Evolutionary conservation across 92 coral and sea anemone species (phyloP).

Genomic region (Siderastrea siderea): DNA sequence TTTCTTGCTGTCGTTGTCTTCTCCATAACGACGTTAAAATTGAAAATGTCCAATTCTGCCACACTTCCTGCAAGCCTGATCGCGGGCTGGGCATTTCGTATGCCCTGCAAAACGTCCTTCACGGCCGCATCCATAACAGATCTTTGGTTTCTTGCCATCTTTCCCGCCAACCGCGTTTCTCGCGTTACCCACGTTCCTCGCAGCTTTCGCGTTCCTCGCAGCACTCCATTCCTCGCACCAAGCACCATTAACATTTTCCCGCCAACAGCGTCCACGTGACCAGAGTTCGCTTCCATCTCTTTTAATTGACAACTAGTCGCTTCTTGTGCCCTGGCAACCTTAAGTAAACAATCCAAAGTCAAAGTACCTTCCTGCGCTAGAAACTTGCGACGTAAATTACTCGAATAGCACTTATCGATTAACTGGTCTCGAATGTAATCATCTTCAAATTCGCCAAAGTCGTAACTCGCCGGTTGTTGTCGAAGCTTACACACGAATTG

Average conservation of each 20-base stretch:
- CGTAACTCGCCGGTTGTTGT: too few species aligned
- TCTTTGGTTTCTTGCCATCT: background rate
- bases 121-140: background rate
- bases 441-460: background rate
- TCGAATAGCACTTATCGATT: slow-evolving; percentile 40
- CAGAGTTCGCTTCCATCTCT: background rate
- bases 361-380: slow-evolving; percentile 17
- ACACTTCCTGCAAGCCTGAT: background rate
- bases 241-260: too few species aligned
- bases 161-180: background rate
- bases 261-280: too few species aligned
- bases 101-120: background rate
- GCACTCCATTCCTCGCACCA: too few species aligned
- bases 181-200: background rate
- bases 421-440: slow-evolving; percentile 17
- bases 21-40: background rate
- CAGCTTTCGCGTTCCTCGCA: too few species aligned
- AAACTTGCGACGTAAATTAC: slow-evolving; percentile 27
- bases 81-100: background rate
- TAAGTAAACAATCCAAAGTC: background rate
- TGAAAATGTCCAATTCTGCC: slow-evolving; percentile 20
- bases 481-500: too few species aligned
- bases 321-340: slow-evolving; percentile 19
- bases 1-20: background rate
- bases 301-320: slow-evolving; percentile 15